Conservation (phyloP, 2,888 invertebrate genomes). For the Sesamia inferens region DNA sequence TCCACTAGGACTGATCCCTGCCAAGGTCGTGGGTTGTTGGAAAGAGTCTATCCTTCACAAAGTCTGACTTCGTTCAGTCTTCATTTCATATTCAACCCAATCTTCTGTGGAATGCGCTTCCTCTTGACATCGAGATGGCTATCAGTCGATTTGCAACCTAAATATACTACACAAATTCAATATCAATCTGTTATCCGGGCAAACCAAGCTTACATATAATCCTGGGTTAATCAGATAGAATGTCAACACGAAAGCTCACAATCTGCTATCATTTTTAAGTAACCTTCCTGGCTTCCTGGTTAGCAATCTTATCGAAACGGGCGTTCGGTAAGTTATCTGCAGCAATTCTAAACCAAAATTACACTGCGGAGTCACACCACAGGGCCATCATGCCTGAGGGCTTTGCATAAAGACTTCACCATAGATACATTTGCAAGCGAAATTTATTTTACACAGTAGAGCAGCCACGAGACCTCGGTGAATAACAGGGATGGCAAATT, state of each 20-base stretch:
- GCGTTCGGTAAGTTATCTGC: slow-evolving; percentile 24
- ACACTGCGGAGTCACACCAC: slow-evolving; percentile 12
- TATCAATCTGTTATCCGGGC: background rate
- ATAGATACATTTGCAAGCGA: slow-evolving; percentile 31
- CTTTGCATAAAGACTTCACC: slow-evolving; percentile 40
- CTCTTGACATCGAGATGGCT: no score
- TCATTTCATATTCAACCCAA: no score
- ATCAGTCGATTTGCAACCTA: background rate
- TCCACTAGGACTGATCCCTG: no score
- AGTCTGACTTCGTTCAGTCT: no score
- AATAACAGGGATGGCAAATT: slow-evolving; percentile 42
- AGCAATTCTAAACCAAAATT: slow-evolving; percentile 16
- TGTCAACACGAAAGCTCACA: slow-evolving; percentile 6
- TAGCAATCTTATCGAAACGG: slow-evolving; percentile 28
- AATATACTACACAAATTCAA: background rate
- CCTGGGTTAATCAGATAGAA: slow-evolving; percentile 5
- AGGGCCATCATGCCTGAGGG: slow-evolving; percentile 21
- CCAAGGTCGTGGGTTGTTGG: no score
- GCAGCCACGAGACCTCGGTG: slow-evolving; percentile 25
- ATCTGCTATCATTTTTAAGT: slow-evolving; percentile 21
- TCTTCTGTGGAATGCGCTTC: no score
- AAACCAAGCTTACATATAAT: background rate
- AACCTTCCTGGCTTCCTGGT: background rate
- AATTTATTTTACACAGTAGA: slow-evolving; percentile 33
- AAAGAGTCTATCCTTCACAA: no score